Conservation (phyloP, 2,888 invertebrate species). For the Pyrgus malvae region DNA sequence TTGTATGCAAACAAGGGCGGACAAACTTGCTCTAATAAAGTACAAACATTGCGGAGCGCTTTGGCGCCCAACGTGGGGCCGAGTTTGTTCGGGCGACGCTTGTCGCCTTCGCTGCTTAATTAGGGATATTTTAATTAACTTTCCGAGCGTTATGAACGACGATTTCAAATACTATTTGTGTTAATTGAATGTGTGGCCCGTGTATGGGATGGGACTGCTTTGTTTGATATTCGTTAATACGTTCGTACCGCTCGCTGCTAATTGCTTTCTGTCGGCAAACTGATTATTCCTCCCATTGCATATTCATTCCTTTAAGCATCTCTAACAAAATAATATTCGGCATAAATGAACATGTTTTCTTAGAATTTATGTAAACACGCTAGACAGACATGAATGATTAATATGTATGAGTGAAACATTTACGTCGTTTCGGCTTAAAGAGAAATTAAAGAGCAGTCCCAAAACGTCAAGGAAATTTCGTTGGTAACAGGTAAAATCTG, state of each 20-base stretch:
- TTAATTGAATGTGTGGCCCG: constrained; percentile 68
- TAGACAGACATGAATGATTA: not conserved
- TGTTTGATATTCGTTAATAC: constrained; percentile 53
- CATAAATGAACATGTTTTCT: constrained; percentile 5
- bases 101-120: constrained; percentile 50
- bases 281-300: constrained; percentile 14
- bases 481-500: constrained; percentile 7
- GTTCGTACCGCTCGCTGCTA: constrained; percentile 37
- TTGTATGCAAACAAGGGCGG: constrained; percentile 61
- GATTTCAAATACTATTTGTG: constrained; percentile 65
- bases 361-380: constrained; percentile 5
- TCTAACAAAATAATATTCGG: constrained; percentile 4
- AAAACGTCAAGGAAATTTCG: not conserved
- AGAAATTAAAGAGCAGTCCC: not conserved
- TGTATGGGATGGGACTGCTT: constrained; percentile 35
- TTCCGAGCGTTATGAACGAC: constrained; percentile 57
- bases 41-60: constrained; percentile 66
- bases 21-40: constrained; percentile 71
- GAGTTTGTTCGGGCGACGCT: constrained; percentile 39
- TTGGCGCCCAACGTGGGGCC: constrained; percentile 44
- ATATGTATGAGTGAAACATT: constrained; percentile 5
- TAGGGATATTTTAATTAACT: constrained; percentile 72
- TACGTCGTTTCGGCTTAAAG: not conserved
- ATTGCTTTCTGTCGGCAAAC: constrained; percentile 45
- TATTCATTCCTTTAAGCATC: constrained; percentile 2